Conservation (phyloP, 2,888 invertebrate genomes). For the Aphodius granarius region DNA sequence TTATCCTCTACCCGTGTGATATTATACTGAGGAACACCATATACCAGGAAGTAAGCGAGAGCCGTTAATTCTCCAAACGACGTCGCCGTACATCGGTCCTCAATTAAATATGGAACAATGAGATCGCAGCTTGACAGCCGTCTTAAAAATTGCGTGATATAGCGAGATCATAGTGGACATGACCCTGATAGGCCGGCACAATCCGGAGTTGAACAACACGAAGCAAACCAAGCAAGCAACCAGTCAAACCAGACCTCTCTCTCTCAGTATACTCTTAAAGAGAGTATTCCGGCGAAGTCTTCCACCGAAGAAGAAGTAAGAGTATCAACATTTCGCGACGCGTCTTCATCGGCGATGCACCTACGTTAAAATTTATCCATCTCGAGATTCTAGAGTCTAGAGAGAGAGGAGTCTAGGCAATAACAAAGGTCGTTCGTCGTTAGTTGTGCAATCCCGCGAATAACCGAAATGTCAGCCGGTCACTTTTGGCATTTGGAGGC, state of each 20-base stretch:
- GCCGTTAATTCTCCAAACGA: background rate
- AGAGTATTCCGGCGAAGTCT: background rate
- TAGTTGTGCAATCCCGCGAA: background rate
- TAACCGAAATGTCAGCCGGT: background rate
- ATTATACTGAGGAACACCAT: background rate
- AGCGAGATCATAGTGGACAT: conserved; percentile 3
- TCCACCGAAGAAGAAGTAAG: background rate
- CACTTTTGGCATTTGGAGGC: background rate
- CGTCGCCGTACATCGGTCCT: background rate
- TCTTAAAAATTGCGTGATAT: background rate
- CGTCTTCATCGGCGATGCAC: background rate
- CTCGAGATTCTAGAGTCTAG: too few relatives aligned
- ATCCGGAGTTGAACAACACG: conserved; percentile 7
- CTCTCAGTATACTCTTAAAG: background rate
- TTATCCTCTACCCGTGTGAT: background rate
- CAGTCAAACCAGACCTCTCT: conserved; percentile 30
- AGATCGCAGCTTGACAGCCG: background rate
- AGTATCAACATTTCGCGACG: background rate
- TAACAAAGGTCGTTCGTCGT: background rate
- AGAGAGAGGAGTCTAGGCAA: background rate
- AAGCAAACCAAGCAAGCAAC: conserved; percentile 10
- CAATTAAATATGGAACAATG: background rate
- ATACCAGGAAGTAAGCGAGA: background rate
- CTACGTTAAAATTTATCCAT: background rate
- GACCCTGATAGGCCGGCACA: background rate